A percentile compares a stretch with the other conserved stretches of the same genome.
Evolutionary conservation across 2,113 vertebrate genomes (phyloP).

Genomic region (Mixornis gularis): DNA sequence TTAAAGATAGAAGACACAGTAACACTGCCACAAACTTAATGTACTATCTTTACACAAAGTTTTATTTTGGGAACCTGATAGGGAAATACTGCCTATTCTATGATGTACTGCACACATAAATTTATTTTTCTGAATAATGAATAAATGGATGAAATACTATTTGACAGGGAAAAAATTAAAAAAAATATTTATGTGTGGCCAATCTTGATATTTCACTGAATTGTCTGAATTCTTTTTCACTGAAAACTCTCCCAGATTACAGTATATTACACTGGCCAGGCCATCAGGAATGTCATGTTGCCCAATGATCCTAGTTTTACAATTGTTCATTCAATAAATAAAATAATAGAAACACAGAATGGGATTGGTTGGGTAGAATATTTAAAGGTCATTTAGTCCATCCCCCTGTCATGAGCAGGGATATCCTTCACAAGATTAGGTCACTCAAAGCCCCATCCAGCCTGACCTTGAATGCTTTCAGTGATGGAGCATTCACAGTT

Average conservation of each 20-base stretch:
- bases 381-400: neutral
- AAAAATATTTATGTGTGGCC: neutral
- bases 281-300: neutral
- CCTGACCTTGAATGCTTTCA: neutral
- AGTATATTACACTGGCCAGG: neutral
- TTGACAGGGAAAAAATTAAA: neutral
- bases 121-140: neutral
- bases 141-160: neutral
- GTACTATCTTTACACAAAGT: neutral
- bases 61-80: neutral
- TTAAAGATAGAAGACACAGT: slow-evolving; percentile 22
- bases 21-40: neutral
- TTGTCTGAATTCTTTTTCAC: neutral
- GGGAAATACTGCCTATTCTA: neutral
- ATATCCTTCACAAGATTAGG: neutral
- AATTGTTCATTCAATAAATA: neutral
- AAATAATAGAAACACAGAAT: neutral
- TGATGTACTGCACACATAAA: neutral
- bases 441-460: neutral
- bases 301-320: neutral
- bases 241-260: neutral
- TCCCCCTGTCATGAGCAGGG: neutral
- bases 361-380: neutral
- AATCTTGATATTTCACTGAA: neutral
- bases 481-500: neutral